Conservation (phyloP, 2,113 vertebrate genomes). For the Aleadryas rufinucha region DNA sequence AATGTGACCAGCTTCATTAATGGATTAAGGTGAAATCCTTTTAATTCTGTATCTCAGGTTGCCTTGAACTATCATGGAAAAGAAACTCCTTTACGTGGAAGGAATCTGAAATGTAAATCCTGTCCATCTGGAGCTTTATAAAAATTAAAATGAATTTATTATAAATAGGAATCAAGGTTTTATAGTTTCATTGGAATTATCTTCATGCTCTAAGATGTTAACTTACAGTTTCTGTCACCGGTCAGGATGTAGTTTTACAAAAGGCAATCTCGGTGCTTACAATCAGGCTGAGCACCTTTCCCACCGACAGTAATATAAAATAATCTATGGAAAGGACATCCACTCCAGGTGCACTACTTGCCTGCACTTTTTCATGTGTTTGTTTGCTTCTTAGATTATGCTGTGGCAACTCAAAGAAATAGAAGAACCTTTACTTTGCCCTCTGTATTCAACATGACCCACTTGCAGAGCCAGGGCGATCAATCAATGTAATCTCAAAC, state of each 20-base stretch:
- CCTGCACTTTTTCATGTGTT: background rate
- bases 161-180: background rate
- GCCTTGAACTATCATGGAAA: background rate
- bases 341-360: background rate
- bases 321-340: background rate
- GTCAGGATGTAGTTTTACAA: background rate
- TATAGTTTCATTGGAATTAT: background rate
- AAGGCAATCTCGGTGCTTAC: background rate
- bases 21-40: background rate
- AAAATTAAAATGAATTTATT: background rate
- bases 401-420: background rate
- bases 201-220: background rate
- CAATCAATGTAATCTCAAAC: background rate
- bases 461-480: background rate
- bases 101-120: background rate
- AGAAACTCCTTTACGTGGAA: background rate
- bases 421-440: background rate
- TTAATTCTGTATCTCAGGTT: background rate
- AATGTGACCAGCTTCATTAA: background rate
- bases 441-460: background rate
- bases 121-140: background rate
- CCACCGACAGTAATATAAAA: background rate
- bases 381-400: background rate
- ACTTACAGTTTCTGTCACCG: background rate
- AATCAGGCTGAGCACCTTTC: background rate